Evolutionary conservation across 2,888 invertebrate species (phyloP), one percentile per base, ranked within the genome.

Genomic region (Nomada hirtipes): DNA sequence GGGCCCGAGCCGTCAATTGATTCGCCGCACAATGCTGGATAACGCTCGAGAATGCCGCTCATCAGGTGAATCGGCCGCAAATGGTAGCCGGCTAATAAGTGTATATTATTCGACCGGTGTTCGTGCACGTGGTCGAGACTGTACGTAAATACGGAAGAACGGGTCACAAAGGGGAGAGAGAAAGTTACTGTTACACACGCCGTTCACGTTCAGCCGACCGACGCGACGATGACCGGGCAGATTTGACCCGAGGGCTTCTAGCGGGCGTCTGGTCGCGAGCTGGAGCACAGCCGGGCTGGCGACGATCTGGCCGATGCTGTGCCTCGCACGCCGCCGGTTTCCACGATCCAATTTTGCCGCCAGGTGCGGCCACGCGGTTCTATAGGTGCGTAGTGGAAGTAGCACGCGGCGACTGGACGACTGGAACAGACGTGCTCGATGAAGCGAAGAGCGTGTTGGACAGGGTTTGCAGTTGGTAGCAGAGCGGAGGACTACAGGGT

Each of bases 11-110:
- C 81, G 80, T 71, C 88, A 81, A 86, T 85, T 88, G 88, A 88
- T 82, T 86, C 83, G 76, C 76, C 65, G 55, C 82, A 83, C 87
- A 85, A 86, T 83, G 74, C 65, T 61, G 67, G 73, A 69, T 86
- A 85, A 88, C 88, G 79, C 53, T 42, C 73, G 75, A 87, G 84
- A 88, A 88, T 88, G 83, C 76, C 83, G 85, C 91, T 92, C 92
- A 91, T 92, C 91, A 91, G 88, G 86, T 92, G 91, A 92, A 91
- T 91, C 90, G 87, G 76, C 82, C 87, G 89, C 89, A 91, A 92
- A 90, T 91, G 89, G 91, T 90, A 90, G 90, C 90, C 81, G 70
- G 84, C 87, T 89, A 89, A 89, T 90, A 90, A 90, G 87, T 84
- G 83, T 80, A 78, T 84, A 86, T 90, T 88, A 89, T 90, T 83